phyloP scores from a whole-genome alignment of 2,797 vertebrate genomes.

The Karalla daura region DNA sequence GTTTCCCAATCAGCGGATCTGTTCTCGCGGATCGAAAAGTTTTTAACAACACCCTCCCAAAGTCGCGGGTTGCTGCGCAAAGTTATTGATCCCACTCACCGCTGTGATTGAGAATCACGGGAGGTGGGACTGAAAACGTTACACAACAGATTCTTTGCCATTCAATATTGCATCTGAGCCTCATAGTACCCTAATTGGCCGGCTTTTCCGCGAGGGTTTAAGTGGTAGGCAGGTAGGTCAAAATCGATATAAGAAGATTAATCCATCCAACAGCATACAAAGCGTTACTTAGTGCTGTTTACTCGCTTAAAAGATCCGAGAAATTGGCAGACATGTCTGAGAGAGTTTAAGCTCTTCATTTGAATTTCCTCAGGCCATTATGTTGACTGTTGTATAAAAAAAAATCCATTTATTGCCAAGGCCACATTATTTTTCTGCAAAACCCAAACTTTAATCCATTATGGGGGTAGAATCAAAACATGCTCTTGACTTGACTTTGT shows the following conservation, averaged over 20 bases:
- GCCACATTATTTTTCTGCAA: constrained; percentile 15
- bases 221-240: constrained; percentile 38
- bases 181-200: constrained; percentile 32
- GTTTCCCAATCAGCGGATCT: not conserved
- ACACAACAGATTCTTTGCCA: constrained; percentile 8
- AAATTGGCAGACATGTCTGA: constrained; percentile 32
- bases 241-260: constrained; percentile 63
- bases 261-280: constrained; percentile 37
- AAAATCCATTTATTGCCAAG: constrained; percentile 28
- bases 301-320: constrained; percentile 41
- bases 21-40: not conserved
- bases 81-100: constrained; percentile 6
- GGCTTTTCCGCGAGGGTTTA: constrained; percentile 29
- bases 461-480: not conserved
- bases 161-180: constrained; percentile 20
- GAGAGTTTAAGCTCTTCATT: constrained; percentile 41
- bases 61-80: constrained; percentile 8
- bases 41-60: not conserved
- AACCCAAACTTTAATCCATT: constrained; percentile 35
- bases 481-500: no score
- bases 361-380: constrained; percentile 42
- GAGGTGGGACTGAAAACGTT: constrained; percentile 18
- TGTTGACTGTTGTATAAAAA: constrained; percentile 12
- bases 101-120: constrained; percentile 13
- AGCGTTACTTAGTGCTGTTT: constrained; percentile 57